phyloP scores from a whole-genome alignment of 2,113 vertebrate genomes.

The Gasterosteus aculeatus region DNA sequence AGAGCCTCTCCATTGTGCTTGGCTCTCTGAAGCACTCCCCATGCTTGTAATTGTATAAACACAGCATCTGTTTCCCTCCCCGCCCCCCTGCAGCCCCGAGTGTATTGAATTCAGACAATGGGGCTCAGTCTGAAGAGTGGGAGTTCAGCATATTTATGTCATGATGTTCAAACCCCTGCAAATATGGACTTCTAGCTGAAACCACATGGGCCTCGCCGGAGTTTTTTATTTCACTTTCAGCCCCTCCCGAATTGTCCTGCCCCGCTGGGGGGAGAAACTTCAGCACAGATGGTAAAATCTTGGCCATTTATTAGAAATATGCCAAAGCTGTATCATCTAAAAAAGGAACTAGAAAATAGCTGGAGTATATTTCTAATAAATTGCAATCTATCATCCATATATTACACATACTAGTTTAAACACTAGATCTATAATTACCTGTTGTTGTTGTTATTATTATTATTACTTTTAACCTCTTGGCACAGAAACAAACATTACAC shows the following conservation, averaged over 20 bases:
- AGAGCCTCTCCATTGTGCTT: constrained; percentile 77
- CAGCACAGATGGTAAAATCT: too few relatives aligned
- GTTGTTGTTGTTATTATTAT: neutral
- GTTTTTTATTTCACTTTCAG: neutral
- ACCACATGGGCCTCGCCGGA: constrained; percentile 49
- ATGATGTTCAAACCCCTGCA: constrained; percentile 68
- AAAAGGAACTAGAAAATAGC: too few relatives aligned
- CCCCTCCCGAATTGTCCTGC: neutral
- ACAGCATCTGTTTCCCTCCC: constrained; percentile 73
- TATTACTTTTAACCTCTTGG: neutral
- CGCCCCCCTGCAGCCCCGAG: constrained; percentile 61
- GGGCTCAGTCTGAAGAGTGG: constrained; percentile 66
- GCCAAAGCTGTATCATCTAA: neutral
- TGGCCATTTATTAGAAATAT: neutral
- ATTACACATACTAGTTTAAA: neutral
- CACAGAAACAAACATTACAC: neutral
- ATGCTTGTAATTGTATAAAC: constrained; percentile 81
- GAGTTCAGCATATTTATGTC: constrained; percentile 69
- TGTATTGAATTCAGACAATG: constrained; percentile 70
- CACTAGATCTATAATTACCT: neutral
- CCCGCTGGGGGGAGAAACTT: neutral
- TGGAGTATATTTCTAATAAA: neutral
- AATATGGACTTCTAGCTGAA: constrained; percentile 60
- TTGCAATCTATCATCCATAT: neutral
- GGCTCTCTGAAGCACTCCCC: constrained; percentile 61